Percentiles rank a stretch among this genome's conserved stretches.
phyloP scores from a whole-genome alignment of 2,797 vertebrate species.

The Semaprochilodus insignis region DNA sequence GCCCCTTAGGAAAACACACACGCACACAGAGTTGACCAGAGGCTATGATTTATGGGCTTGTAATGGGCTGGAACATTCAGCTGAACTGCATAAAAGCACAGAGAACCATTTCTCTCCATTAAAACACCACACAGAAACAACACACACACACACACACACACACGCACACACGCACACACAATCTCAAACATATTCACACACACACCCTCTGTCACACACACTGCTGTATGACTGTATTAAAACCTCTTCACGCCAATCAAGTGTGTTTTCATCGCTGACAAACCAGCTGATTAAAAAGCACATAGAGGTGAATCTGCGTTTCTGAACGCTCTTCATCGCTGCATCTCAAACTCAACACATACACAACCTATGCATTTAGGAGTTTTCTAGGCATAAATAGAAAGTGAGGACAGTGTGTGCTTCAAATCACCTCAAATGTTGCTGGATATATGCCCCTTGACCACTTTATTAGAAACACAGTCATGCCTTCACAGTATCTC shows the following conservation, averaged over 20 bases:
- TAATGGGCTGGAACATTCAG: constrained; percentile 35
- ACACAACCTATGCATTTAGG: too few species aligned
- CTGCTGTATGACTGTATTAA: not conserved
- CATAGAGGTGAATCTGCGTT: not conserved
- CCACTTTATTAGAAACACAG: not conserved
- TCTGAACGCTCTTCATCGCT: not conserved
- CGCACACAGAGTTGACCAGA: constrained; percentile 15
- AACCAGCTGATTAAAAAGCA: not conserved
- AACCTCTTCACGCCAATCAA: not conserved
- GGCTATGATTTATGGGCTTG: constrained; percentile 30
- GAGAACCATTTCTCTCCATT: constrained; percentile 19
- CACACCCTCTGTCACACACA: constrained; percentile 21
- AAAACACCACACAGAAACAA: constrained; percentile 23
- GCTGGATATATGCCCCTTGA: not conserved
- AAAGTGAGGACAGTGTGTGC: too few species aligned
- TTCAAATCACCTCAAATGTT: not conserved
- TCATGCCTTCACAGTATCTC: not conserved
- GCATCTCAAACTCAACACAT: not conserved
- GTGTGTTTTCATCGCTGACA: not conserved
- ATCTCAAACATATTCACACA: constrained; percentile 1
- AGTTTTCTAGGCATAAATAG: not conserved
- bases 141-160: constrained; percentile 7
- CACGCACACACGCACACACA: constrained; percentile 2
- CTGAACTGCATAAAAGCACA: constrained; percentile 18
- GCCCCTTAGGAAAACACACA: not conserved